Evolutionary conservation across 2,797 vertebrate species (phyloP).

Genomic region (Lophotriccus pileatus): DNA sequence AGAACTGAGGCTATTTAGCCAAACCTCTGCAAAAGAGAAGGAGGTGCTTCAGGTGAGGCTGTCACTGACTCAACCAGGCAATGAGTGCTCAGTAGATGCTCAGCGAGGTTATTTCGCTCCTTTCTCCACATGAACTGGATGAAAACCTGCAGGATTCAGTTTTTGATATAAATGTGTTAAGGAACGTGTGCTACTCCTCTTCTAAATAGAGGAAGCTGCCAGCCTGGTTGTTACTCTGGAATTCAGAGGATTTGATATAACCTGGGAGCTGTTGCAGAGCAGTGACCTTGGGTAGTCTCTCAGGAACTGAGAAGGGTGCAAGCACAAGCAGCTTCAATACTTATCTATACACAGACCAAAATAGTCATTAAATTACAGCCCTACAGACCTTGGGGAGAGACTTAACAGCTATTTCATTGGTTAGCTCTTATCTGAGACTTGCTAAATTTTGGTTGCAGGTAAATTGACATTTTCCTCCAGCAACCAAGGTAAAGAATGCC

Average conservation of each 20-base stretch:
- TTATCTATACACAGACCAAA: no score
- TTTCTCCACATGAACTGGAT: neutral
- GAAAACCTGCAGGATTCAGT: neutral
- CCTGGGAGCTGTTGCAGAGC: neutral
- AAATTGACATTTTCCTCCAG: neutral
- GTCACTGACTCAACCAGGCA: neutral
- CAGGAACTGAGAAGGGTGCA: neutral
- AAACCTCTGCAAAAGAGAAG: constrained; percentile 63
- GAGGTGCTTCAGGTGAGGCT: constrained; percentile 70
- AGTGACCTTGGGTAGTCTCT: no score
- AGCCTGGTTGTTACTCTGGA: neutral
- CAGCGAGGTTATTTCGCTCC: neutral
- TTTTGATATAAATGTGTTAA: fast-evolving
- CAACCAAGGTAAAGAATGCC: neutral
- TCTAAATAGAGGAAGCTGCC: neutral
- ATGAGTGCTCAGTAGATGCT: neutral
- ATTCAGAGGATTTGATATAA: fast-evolving
- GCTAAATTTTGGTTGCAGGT: neutral
- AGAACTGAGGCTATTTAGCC: constrained; percentile 68
- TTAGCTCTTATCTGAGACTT: neutral
- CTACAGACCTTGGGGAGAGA: neutral
- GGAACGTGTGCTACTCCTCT: neutral
- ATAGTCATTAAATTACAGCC: neutral
- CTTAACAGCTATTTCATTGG: neutral
- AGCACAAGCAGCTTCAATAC: neutral